phyloP scores from a whole-genome alignment of 2,113 vertebrate genomes.

The Pyxicephalus adspersus region DNA sequence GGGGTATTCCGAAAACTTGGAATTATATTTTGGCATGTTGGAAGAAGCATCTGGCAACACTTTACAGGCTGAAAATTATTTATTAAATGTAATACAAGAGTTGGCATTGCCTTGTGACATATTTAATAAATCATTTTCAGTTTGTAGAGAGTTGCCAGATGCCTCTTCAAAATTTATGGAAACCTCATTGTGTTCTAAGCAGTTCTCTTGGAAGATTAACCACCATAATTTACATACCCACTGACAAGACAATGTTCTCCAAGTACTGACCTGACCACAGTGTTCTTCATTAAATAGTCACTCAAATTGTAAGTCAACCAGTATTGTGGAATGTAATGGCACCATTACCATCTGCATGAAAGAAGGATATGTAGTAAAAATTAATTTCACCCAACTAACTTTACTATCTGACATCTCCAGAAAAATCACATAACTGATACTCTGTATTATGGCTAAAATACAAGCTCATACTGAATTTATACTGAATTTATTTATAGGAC shows the following conservation, averaged over 20 bases:
- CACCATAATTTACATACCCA: constrained; percentile 36
- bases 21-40: constrained; percentile 21
- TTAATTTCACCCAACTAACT: neutral
- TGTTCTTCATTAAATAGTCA: constrained; percentile 35
- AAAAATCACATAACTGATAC: too few species aligned
- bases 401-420: too few species aligned
- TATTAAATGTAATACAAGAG: constrained; percentile 35
- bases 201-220: constrained; percentile 26
- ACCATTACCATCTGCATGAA: neutral
- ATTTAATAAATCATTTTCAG: constrained; percentile 46
- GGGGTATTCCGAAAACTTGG: neutral
- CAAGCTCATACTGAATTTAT: too few species aligned
- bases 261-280: constrained; percentile 35
- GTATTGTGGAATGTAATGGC: neutral
- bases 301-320: constrained; percentile 6
- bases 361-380: neutral
- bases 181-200: constrained; percentile 24
- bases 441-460: too few species aligned
- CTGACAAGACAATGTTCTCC: constrained; percentile 14
- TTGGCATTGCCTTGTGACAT: constrained; percentile 21
- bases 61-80: constrained; percentile 35
- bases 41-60: constrained; percentile 42
- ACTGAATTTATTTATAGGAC: too few species aligned
- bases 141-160: constrained; percentile 37
- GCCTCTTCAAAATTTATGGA: constrained; percentile 36